phyloP scores from a whole-genome alignment of 2,888 invertebrate genomes.

The Sisyra nigra region DNA sequence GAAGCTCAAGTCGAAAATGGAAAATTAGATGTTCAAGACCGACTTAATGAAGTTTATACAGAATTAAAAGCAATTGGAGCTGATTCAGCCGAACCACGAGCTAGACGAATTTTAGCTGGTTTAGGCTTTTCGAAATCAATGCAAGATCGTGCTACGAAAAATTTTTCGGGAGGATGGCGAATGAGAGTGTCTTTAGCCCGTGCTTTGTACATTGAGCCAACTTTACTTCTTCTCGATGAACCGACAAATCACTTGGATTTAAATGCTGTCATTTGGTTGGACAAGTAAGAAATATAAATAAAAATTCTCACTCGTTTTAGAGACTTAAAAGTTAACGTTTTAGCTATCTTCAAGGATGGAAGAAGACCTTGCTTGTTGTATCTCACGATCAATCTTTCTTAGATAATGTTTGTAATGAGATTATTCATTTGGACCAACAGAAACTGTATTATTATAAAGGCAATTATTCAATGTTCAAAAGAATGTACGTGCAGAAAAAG shows the following conservation, averaged over 20 bases:
- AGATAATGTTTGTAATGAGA: slow-evolving; percentile 98
- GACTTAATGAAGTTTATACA: slow-evolving; percentile 82
- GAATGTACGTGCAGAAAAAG: slow-evolving; percentile 93
- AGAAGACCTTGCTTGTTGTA: slow-evolving; percentile 93
- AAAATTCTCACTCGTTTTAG: background rate
- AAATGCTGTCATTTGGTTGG: slow-evolving; percentile 99
- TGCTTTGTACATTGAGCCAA: slow-evolving; percentile 93
- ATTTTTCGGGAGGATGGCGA: slow-evolving; percentile 92
- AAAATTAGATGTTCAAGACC: slow-evolving; percentile 53
- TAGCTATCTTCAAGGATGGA: slow-evolving; percentile 94
- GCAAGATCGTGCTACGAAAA: slow-evolving; percentile 82
- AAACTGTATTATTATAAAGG: slow-evolving; percentile 95
- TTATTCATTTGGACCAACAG: slow-evolving; percentile 89
- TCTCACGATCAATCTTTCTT: slow-evolving; percentile 99
- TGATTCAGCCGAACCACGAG: slow-evolving; percentile 94
- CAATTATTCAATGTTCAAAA: slow-evolving; percentile 96
- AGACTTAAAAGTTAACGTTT: slow-evolving; percentile 15
- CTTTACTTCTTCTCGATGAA: slow-evolving; percentile 92
- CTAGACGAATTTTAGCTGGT: slow-evolving; percentile 92
- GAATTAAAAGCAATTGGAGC: slow-evolving; percentile 94
- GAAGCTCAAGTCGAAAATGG: slow-evolving; percentile 61
- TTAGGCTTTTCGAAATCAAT: slow-evolving; percentile 79
- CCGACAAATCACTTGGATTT: slow-evolving; percentile 98
- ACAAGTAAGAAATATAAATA: slow-evolving; percentile 53
- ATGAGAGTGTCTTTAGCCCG: slow-evolving; percentile 97